Evolutionary conservation across 2,113 vertebrate species (phyloP).

Genomic region (Caracal caracal): DNA sequence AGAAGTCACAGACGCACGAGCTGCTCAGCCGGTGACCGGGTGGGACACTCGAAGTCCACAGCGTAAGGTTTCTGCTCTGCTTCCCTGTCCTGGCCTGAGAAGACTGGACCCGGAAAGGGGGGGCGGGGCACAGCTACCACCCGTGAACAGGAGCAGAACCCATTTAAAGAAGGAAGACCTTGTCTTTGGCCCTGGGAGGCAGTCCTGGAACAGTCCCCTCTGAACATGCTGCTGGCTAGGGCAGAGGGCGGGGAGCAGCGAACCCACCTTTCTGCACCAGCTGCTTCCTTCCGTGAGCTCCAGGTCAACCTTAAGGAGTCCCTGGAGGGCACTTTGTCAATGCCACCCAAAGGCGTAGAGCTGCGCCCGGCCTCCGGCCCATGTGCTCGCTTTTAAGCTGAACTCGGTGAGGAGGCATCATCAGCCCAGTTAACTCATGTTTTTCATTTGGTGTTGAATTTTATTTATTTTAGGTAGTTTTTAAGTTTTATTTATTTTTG

Average conservation of each 20-base stretch:
- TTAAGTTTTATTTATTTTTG: too few species aligned
- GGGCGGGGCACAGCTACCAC: background rate
- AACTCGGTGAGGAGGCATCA: background rate
- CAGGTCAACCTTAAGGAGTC: background rate
- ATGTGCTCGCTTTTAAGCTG: too few species aligned
- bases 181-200: background rate
- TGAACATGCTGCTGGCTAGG: background rate
- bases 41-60: background rate
- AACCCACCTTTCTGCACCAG: background rate
- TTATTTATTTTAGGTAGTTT: too few species aligned
- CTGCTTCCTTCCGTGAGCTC: background rate
- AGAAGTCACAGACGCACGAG: background rate
- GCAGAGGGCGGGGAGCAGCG: background rate
- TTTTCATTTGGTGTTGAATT: background rate
- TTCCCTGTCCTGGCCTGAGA: background rate
- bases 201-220: background rate
- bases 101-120: background rate
- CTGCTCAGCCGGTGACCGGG: background rate
- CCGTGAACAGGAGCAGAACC: background rate
- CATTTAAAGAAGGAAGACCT: background rate
- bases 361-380: background rate
- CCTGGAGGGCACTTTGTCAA: background rate
- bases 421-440: background rate
- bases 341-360: background rate
- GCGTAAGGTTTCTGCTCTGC: background rate